Evolutionary conservation across 2,888 invertebrate genomes (phyloP).

Genomic region (Eretmocerus hayati): DNA sequence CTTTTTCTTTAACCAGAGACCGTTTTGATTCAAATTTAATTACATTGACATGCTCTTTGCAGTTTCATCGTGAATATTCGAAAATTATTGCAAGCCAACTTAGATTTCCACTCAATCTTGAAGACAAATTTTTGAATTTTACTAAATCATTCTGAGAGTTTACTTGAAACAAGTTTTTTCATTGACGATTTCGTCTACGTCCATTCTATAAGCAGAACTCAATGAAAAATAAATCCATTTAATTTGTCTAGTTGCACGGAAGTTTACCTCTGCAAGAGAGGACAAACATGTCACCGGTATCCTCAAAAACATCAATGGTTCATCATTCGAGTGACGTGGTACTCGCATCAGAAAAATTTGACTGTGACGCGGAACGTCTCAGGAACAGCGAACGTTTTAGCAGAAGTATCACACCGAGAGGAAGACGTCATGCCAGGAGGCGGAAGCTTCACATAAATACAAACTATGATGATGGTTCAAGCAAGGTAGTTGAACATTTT

Average conservation of each 20-base stretch:
- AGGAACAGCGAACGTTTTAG: slow-evolving; percentile 61
- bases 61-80: too few species aligned
- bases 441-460: slow-evolving; percentile 33
- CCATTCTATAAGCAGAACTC: too few species aligned
- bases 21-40: too few species aligned
- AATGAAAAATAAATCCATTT: slow-evolving; percentile 21
- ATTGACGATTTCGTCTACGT: not conserved
- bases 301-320: slow-evolving; percentile 35
- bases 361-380: slow-evolving; percentile 58
- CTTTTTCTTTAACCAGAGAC: too few species aligned
- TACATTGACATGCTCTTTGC: too few species aligned
- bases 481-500: too few species aligned
- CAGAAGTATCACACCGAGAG: slow-evolving; percentile 54
- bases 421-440: slow-evolving; percentile 43
- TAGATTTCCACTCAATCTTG: not conserved
- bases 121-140: not conserved
- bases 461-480: slow-evolving; percentile 33
- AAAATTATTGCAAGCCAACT: not conserved
- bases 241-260: slow-evolving; percentile 41
- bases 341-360: slow-evolving; percentile 42
- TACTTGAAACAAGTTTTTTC: not conserved
- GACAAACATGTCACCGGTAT: slow-evolving; percentile 42
- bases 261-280: slow-evolving; percentile 42
- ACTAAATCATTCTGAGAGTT: not conserved
- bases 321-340: slow-evolving; percentile 38